These are phyloP conservation scores for Parambassis ranga DNA, from an alignment of 2,797 vertebrate genomes.

Conservation along the genomic window DNA sequence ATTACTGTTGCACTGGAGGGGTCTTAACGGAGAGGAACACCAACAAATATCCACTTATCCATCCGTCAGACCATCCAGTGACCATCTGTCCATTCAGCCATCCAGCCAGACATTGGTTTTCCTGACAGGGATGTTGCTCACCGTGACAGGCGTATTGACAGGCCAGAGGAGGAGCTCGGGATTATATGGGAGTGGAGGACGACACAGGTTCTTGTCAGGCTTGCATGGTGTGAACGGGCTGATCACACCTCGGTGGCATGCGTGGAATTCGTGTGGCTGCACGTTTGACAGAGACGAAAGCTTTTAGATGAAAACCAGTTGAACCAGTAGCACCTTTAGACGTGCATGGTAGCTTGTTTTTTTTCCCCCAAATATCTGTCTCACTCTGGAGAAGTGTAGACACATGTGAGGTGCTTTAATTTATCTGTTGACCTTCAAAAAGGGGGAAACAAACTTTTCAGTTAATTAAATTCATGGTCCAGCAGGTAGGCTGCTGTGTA, in stretches of 20 bases:
- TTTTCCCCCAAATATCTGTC: conserved; percentile 26
- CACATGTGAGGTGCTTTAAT: conserved; percentile 48
- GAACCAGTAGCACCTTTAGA: conserved; percentile 42
- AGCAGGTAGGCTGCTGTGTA: conserved; percentile 16
- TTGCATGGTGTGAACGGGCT: conserved; percentile 17
- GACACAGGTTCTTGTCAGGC: conserved; percentile 46
- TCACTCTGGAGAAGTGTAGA: conserved; percentile 2
- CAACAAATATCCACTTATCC: conserved; percentile 45
- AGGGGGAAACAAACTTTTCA: conserved; percentile 11
- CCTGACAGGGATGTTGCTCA: conserved; percentile 46
- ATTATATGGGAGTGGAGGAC: conserved; percentile 54
- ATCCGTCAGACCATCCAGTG: conserved; percentile 31
- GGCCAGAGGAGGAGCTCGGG: conserved; percentile 27
- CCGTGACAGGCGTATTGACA: conserved; percentile 64
- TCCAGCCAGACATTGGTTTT: conserved; percentile 22
- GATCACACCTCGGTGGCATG: conserved; percentile 43
- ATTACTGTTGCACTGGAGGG: conserved; percentile 28
- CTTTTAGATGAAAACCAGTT: conserved; percentile 47
- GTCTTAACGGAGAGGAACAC: conserved; percentile 8
- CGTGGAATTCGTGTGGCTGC: conserved; percentile 39
- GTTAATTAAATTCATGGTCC: conserved; percentile 48
- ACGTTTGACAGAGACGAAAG: not conserved
- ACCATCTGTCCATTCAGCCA: conserved; percentile 34
- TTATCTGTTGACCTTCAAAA: conserved; percentile 56
- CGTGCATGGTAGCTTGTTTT: not conserved